Percentiles rank a stretch among this genome's conserved stretches.
These are phyloP conservation scores for Cephus runcator DNA, from an alignment of 2,888 invertebrate species.

Conservation along the genomic window DNA sequence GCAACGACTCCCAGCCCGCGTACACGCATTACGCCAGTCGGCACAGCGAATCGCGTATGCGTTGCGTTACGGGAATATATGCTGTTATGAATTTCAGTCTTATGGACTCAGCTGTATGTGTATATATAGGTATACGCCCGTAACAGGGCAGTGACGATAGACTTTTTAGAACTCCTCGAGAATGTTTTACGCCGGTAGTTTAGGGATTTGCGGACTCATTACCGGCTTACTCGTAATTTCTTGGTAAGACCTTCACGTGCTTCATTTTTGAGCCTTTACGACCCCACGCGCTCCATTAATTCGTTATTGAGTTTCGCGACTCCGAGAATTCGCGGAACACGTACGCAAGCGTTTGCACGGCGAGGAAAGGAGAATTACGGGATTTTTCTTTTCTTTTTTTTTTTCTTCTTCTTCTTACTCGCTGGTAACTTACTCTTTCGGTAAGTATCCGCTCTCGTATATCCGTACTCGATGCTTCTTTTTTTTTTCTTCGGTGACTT, in stretches of 20 bases:
- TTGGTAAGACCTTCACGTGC: background rate
- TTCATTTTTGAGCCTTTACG: background rate
- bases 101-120: background rate
- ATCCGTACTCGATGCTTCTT: background rate
- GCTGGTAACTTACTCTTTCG: background rate
- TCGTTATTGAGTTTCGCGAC: constrained; percentile 7
- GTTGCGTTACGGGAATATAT: background rate
- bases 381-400: background rate
- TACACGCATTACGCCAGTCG: background rate
- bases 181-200: background rate
- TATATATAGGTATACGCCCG: background rate
- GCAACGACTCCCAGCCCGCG: background rate
- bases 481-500: background rate
- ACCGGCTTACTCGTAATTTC: background rate
- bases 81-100: constrained; percentile 1
- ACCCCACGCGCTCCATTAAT: background rate
- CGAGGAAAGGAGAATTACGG: background rate
- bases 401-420: background rate
- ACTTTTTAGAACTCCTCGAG: background rate
- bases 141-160: background rate
- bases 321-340: background rate
- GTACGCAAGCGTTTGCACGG: background rate
- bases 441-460: background rate
- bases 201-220: background rate
- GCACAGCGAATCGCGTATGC: background rate